A percentile compares a stretch with the other conserved stretches of the same genome.
phyloP scores from a whole-genome alignment of 2,888 invertebrate species.

The Apotomis betuletana region DNA sequence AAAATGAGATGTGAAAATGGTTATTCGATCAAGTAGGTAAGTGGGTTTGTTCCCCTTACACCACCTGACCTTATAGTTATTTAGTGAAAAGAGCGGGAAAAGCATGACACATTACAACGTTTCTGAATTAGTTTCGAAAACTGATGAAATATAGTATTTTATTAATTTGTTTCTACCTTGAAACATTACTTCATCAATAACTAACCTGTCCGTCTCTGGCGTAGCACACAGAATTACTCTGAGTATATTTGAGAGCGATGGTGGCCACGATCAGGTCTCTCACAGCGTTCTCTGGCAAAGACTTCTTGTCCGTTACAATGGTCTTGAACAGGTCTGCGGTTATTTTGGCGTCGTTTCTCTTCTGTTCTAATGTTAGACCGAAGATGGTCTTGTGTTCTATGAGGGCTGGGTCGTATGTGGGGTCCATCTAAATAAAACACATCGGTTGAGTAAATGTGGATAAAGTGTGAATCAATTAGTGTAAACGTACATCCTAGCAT shows the following conservation, averaged over 20 bases:
- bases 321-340: slow-evolving; percentile 90
- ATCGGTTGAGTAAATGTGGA: too few species aligned
- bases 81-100: too few species aligned
- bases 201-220: slow-evolving; percentile 94
- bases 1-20: too few species aligned
- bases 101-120: too few species aligned
- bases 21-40: too few species aligned
- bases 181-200: background rate
- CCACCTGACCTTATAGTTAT: too few species aligned
- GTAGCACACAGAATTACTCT: slow-evolving; percentile 99
- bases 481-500: too few species aligned
- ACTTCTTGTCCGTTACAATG: slow-evolving; percentile 88
- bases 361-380: slow-evolving; percentile 93
- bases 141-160: too few species aligned
- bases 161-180: too few species aligned
- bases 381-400: slow-evolving; percentile 93
- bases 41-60: too few species aligned
- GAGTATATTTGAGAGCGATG: slow-evolving; percentile 98
- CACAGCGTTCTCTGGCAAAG: slow-evolving; percentile 88
- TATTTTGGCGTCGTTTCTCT: slow-evolving; percentile 94
- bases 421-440: slow-evolving; percentile 88
- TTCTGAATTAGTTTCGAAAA: too few species aligned
- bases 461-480: too few species aligned
- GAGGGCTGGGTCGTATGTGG: slow-evolving; percentile 90
- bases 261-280: slow-evolving; percentile 97